These are phyloP conservation scores for Stenopsyche tienmushanensis DNA, from an alignment of 1,140 invertebrate genomes.

Conservation along the genomic window DNA sequence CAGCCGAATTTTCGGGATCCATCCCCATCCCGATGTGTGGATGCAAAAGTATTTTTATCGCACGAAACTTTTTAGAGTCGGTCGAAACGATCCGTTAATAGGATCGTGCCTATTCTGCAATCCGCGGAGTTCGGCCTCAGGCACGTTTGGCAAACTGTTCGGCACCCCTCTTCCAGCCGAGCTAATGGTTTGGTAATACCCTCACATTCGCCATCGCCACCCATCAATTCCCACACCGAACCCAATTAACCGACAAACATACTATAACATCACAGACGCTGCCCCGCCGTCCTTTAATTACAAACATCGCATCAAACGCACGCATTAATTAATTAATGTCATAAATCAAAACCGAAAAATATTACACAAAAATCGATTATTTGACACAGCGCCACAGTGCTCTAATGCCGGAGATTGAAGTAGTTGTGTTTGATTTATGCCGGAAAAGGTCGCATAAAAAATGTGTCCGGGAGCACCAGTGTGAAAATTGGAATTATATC, in stretches of 20 bases:
- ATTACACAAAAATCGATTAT: too few relatives aligned
- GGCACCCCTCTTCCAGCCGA: background rate
- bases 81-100: conserved; percentile 1
- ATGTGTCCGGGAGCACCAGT: conserved; percentile 23
- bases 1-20: too few relatives aligned
- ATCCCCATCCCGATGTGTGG: too few relatives aligned
- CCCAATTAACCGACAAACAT: too few relatives aligned
- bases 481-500: conserved; percentile 33
- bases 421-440: background rate
- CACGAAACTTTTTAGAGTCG: too few relatives aligned
- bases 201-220: too few relatives aligned
- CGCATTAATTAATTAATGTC: background rate
- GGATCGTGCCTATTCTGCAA: conserved; percentile 23
- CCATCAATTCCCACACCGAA: background rate
- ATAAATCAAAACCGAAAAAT: background rate
- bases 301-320: background rate
- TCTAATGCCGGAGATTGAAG: background rate
- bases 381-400: background rate
- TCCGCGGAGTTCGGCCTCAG: conserved; percentile 1
- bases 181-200: conserved; percentile 21
- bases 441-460: background rate
- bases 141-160: conserved; percentile 21
- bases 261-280: too few relatives aligned
- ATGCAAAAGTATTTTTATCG: too few relatives aligned
- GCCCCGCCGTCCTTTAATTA: too few relatives aligned